phyloP scores from a whole-genome alignment of 2,888 invertebrate genomes.

The Mesorhabditis belari region DNA sequence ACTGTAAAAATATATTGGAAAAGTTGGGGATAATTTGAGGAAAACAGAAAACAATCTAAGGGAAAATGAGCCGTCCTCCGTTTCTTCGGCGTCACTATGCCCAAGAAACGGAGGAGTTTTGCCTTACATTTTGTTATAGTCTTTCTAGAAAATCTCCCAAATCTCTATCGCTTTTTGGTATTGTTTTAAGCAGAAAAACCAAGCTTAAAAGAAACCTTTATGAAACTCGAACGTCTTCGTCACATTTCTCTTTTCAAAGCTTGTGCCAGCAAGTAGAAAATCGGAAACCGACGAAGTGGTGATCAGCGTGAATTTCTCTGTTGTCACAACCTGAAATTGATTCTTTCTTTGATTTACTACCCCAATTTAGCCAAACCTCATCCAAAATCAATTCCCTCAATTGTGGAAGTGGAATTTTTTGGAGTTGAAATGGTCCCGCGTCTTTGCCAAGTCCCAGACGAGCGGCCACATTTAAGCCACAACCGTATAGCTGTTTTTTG shows the following conservation, averaged over 20 bases:
- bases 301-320: background rate
- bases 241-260: background rate
- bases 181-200: background rate
- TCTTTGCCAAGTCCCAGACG: background rate
- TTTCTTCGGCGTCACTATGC: too few species aligned
- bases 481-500: background rate
- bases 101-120: too few species aligned
- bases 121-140: too few species aligned
- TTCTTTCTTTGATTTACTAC: background rate
- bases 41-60: too few species aligned
- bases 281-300: background rate
- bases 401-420: background rate
- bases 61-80: too few species aligned
- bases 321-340: background rate
- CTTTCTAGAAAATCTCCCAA: too few species aligned
- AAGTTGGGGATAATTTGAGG: too few species aligned
- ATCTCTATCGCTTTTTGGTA: too few species aligned
- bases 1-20: too few species aligned
- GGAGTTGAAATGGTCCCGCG: background rate
- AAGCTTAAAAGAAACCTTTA: background rate
- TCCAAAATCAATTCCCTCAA: background rate
- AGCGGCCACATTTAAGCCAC: background rate
- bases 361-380: too few species aligned
- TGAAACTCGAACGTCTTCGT: background rate
- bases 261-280: background rate